Base-by-base conservation (phyloP, 1,140 invertebrate species). In the Drosophila punjabiensis region DNA sequence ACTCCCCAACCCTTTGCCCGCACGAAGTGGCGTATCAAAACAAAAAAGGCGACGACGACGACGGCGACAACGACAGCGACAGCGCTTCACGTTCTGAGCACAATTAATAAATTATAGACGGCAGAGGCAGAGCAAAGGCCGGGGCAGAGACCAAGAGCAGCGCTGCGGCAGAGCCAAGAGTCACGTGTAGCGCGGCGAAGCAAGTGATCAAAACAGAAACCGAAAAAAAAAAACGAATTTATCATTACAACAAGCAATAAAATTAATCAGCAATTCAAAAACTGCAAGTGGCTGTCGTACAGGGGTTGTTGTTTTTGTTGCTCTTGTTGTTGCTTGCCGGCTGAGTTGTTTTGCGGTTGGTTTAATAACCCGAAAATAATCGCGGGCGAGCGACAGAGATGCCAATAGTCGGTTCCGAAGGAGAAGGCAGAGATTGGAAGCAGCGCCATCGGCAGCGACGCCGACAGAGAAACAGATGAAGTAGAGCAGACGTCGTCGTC, bases 201-300 rank as follows among this genome's bases (percentile, higher is more conserved):
- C 86, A 80, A 86, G 79, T 82, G 56, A 90, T 90, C 86, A 90
- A 90, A 90, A 90, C 86, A 90, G 85, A 88, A 90, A 90, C 86
- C 86, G 86, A 90, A 82, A 88, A 90, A n/a, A n/a, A 89, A 89
- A 89, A 89, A 90, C 86, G 82, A 90, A 90, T 90, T 90, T 90
- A 90, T 90, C 87, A 90, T 90, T 89, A 86, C 82, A 89, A 90
- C 82, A 90, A 90, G 86, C 82, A 90, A 90, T 90, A 90, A 90
- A 90, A 90, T 90, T 89, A 89, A 89, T 90, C 86, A 89, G 82
- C 86, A 89, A 90, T 89, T 89, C 86, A 89, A 89, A 89, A 89
- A 89, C 86, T 89, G 85, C 85, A 89, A 89, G 85, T 88, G 85
- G 84, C 64, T 81, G 80, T 70, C 74, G 65, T 56, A 45, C 33